Percentiles rank a stretch among this genome's conserved stretches.
phyloP scores from a whole-genome alignment of 2,888 invertebrate genomes.

The Phaonia tiefii region DNA sequence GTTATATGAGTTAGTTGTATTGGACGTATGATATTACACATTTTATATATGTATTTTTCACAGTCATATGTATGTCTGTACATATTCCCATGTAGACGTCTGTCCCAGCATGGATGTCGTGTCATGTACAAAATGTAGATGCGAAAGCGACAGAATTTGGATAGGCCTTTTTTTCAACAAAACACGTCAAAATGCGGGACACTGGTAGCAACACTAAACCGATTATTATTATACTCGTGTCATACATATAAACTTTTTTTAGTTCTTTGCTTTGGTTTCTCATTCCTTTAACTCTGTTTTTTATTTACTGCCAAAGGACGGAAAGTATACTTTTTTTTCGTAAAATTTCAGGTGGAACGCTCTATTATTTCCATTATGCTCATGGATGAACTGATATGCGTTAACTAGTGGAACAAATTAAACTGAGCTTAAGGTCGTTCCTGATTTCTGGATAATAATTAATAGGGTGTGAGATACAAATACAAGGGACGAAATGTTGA shows the following conservation, averaged over 20 bases:
- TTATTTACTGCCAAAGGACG: background rate
- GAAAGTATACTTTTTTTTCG: background rate
- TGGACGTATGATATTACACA: conserved; percentile 38
- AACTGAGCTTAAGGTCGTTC: background rate
- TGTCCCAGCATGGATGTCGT: conserved; percentile 23
- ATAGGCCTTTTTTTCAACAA: conserved; percentile 38
- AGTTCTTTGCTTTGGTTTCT: background rate
- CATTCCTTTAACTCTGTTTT: background rate
- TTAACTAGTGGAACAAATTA: background rate
- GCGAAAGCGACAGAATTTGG: background rate
- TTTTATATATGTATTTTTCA: background rate
- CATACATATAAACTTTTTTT: conserved; percentile 20
- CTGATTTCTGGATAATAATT: conserved; percentile 16
- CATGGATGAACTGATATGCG: conserved; percentile 5
- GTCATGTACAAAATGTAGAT: conserved; percentile 17
- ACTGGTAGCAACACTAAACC: conserved; percentile 44
- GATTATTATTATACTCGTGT: conserved; percentile 36
- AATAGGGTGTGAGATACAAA: conserved; percentile 20
- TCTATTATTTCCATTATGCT: background rate
- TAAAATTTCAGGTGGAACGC: conserved; percentile 8
- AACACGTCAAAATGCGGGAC: conserved; percentile 46
- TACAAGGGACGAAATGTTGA: too few species aligned
- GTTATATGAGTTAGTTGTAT: conserved; percentile 44
- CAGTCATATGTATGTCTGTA: conserved; percentile 5
- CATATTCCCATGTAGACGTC: conserved; percentile 12